Base-by-base conservation (phyloP, 1,140 invertebrate genomes). In the Drosophila punjabiensis region DNA sequence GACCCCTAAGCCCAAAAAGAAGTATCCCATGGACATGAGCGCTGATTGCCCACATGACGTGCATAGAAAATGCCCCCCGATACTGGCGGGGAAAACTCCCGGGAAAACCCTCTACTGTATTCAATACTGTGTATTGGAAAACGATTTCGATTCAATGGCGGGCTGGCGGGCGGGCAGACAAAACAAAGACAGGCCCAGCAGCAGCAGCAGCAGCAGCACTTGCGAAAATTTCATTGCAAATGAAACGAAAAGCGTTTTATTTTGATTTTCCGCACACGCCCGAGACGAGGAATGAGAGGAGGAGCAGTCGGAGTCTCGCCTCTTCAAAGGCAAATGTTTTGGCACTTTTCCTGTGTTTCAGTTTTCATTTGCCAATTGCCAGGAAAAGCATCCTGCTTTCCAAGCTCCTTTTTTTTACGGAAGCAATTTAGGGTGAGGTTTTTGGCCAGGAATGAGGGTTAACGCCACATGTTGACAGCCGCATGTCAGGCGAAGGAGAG, bases 181-280 rank as follows among this genome's bases (percentile, higher is more conserved):
- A 82, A 87, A 82, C 79, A 86, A 79, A 76, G 67, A 77, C 52
- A 67, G 62, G 47, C 71, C 61, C 50, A 52, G 28, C 48, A 52
- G 20, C 43, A 45, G 41, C 41, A 45, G 41, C 47, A 50, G 47
- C 48, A 7, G 53, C 55, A 35, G 45, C 62, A 86, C 76, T 76
- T 84, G 82, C 82, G 82, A 88, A 79, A 79, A 86, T 87, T 87
- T 87, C 84, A 87, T 88, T 87, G 83, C 76, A 81, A 87, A 87
- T 87, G 84, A 87, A 86, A 87, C 83, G 83, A 88, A 88, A 87
- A 87, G 76, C 83, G 83, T 87, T 87, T 87, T 87, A 87, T 87
- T 87, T 87, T 87, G 83, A 88, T 88, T 87, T 87, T 87, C 84
- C 61, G 81, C 84, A 88, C 84, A 82, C 84, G 76, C 86, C 60